Evolutionary conservation across 2,797 vertebrate genomes (phyloP), one percentile per base, ranked within the genome.

Genomic region (Argya squamiceps): DNA sequence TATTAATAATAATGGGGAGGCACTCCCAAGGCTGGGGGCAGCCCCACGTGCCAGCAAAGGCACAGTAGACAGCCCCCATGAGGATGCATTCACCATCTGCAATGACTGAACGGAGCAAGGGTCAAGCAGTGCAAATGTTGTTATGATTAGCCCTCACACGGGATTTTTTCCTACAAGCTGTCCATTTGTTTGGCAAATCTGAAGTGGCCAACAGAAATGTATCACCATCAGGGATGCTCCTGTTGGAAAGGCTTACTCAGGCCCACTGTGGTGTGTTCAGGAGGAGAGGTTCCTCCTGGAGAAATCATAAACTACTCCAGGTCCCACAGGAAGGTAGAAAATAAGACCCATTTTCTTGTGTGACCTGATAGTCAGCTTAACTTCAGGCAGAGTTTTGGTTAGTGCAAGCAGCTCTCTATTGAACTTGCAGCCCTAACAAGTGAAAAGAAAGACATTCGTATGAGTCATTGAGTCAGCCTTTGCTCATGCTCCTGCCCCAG

Each of bases 71-170:
- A 27, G 65, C 69, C 69, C 69, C 62, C 8, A 4, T 2, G 3
- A 0, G 1, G 68, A 80, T 0, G 0, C 2, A 4, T 43, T 94
- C 5, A 0, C 69, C 79, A 86, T 70, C 91, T 92, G 89, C 6
- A 4, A 70, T 2, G n/a, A 65, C 78, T 52, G 81, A 92, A 63
- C 11, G 44, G 47, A 91, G 68, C 24, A 81, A 88, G 93, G 89
- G 78, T 94, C 49, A 10, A 92, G 82, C 69, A 76, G n/a, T 1
- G 0, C 60, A 85, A 93, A 70, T 55, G 62, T 91, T 94, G 93
- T 91, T 95, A 78, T 91, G 75, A 78, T 86, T 94, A 92, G 50
- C n/a, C 59, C 85, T 89, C 88, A 65, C n/a, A 4, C 79, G 74
- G 69, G 76, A 91, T 14, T 83, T 88, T 89, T 87, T 91, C 70